Evolutionary conservation across 2,797 vertebrate species (phyloP).

Genomic region (Sciurus vulgaris): DNA sequence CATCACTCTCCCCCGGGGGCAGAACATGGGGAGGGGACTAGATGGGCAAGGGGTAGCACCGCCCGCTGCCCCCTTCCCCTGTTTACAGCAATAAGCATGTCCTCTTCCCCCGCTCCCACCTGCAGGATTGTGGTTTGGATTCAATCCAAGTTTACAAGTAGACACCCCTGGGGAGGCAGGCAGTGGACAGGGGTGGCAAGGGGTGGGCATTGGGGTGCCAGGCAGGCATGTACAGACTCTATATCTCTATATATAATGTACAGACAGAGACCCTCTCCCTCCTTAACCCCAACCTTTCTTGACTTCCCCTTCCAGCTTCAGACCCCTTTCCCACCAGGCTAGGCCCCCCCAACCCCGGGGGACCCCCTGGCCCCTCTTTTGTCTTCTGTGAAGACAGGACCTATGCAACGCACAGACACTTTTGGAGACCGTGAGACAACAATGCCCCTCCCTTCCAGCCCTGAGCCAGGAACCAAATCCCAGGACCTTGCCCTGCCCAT

Average conservation of each 20-base stretch:
- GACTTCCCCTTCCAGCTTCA: conserved; percentile 79
- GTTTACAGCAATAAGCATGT: conserved; percentile 86
- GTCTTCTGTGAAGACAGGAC: conserved; percentile 92
- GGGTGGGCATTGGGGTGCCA: conserved; percentile 78
- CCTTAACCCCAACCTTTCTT: conserved; percentile 78
- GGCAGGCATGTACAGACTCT: conserved; percentile 88
- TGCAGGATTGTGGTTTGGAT: conserved; percentile 78
- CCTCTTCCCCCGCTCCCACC: conserved; percentile 65
- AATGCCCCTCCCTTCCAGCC: conserved; percentile 33
- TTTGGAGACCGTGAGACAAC: conserved; percentile 85
- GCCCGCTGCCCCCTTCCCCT: conserved; percentile 58
- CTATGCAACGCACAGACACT: conserved; percentile 93
- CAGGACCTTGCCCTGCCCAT: conserved; percentile 65
- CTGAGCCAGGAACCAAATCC: conserved; percentile 44
- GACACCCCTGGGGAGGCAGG: conserved; percentile 71
- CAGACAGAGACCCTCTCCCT: conserved; percentile 82
- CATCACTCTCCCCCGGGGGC: conserved; percentile 63
- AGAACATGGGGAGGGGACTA: conserved; percentile 74
- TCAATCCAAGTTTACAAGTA: conserved; percentile 82
- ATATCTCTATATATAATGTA: conserved; percentile 89
- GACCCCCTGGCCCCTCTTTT: conserved; percentile 86
- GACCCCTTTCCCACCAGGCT: conserved; percentile 82
- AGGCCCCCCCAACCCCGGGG: conserved; percentile 79
- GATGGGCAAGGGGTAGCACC: conserved; percentile 66
- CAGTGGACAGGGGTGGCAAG: conserved; percentile 66